Evolutionary conservation across 2,797 vertebrate genomes (phyloP).

Genomic region (Anguilla pacifica): DNA sequence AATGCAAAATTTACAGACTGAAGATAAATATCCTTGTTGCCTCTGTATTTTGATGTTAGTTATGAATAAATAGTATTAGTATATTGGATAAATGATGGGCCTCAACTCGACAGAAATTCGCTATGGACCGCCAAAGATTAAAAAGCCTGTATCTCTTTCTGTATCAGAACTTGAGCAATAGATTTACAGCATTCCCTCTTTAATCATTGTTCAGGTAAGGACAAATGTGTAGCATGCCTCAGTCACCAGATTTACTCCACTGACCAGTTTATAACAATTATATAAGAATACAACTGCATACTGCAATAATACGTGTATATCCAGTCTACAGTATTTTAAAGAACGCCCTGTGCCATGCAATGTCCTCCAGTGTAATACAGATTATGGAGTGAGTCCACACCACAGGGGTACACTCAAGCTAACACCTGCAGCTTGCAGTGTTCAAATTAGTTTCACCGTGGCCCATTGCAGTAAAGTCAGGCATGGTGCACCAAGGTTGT

Average conservation of each 20-base stretch:
- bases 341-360: background rate
- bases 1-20: too few relatives aligned
- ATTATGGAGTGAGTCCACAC: background rate
- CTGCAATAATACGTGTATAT: background rate
- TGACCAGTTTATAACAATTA: background rate
- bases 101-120: too few relatives aligned
- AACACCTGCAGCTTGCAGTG: background rate
- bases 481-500: slow-evolving; percentile 11
- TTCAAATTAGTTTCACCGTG: background rate
- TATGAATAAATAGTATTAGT: too few relatives aligned
- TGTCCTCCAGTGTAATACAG: background rate
- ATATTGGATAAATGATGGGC: too few relatives aligned
- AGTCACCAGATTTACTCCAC: background rate
- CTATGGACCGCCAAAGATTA: too few relatives aligned
- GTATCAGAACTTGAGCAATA: background rate
- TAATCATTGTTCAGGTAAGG: background rate
- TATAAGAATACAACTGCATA: background rate
- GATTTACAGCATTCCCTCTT: background rate
- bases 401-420: background rate
- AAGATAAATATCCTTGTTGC: too few relatives aligned
- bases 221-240: background rate
- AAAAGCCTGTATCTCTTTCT: background rate
- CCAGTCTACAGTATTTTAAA: background rate
- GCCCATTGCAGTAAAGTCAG: background rate
- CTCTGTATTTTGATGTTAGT: too few relatives aligned